phyloP scores from a whole-genome alignment of 2,113 vertebrate species.

The Myanophis thanlyinensis region DNA sequence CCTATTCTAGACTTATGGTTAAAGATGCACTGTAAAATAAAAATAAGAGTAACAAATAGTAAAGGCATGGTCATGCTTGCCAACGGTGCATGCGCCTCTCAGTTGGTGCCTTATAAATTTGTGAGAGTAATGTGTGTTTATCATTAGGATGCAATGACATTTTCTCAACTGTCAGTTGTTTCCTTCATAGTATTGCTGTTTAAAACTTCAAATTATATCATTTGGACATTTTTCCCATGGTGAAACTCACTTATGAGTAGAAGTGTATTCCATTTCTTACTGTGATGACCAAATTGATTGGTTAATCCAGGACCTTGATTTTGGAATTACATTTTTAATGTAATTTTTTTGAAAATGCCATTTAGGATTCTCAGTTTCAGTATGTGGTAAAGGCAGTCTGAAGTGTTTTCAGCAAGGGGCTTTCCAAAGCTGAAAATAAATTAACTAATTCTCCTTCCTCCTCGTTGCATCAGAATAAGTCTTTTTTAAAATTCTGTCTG shows the following conservation, averaged over 20 bases:
- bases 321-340: background rate
- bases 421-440: background rate
- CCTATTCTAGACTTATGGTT: background rate
- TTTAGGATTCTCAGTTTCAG: background rate
- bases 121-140: background rate
- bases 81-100: background rate
- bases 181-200: background rate
- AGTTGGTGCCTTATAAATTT: background rate
- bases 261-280: background rate
- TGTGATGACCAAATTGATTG: background rate
- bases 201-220: background rate
- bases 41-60: background rate
- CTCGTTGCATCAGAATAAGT: slow-evolving; percentile 68
- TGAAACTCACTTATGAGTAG: background rate
- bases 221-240: background rate
- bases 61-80: background rate
- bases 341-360: background rate
- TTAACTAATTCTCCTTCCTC: background rate
- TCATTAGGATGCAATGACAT: background rate
- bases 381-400: background rate
- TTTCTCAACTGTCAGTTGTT: background rate
- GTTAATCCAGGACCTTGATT: background rate
- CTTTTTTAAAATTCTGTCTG: slow-evolving; percentile 20
- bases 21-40: background rate
- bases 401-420: background rate